Evolutionary conservation across 2,113 vertebrate genomes (phyloP), one percentile per base, ranked within the genome.

Genomic region (Peromyscus leucopus): DNA sequence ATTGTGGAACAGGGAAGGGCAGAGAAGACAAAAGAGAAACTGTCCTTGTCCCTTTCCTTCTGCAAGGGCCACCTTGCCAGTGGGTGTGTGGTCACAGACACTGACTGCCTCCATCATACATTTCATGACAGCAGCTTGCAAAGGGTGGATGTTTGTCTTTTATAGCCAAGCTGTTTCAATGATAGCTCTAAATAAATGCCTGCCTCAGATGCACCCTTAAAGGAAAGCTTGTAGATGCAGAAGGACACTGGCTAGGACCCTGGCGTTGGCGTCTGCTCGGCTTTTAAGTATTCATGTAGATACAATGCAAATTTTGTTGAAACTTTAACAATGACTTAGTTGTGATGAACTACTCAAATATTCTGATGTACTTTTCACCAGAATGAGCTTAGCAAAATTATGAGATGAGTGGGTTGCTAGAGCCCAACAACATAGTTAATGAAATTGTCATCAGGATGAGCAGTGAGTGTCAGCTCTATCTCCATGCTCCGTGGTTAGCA

Each of bases 331-430:
- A 98, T 97, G 97, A 98, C 97, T 98, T 98, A 97, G 96, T 98
- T 97, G 93, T 98, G 98, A 98, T 87, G 95, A 98, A 98, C 97
- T 97, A 96, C 98, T 98, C 98, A 97, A 97, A 99, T 98, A 98
- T 97, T 96, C 94, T 98, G 97, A 97, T 97, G 97, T 98, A 98
- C 97, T 98, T 98, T 98, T 98, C 98, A 97, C 97, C 95, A 98
- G 97, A 98, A 98, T 97, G 97, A 98, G 98, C 95, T 98, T 98
- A 98, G 96, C 98, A 96, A 98, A 98, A 98, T 98, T 98, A 98
- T 75, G 97, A 98, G 86, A 97, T 76, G 96, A 95, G 96, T 94
- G 89, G 83, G 90, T 93, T 92, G 91, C 94, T 78, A 94, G 97
- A 98, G 96, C 91, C 98, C 96, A 98, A 0, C 96, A 97, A 98